Conservation (phyloP, 1,140 invertebrate species). For the Philaenus spumarius region DNA sequence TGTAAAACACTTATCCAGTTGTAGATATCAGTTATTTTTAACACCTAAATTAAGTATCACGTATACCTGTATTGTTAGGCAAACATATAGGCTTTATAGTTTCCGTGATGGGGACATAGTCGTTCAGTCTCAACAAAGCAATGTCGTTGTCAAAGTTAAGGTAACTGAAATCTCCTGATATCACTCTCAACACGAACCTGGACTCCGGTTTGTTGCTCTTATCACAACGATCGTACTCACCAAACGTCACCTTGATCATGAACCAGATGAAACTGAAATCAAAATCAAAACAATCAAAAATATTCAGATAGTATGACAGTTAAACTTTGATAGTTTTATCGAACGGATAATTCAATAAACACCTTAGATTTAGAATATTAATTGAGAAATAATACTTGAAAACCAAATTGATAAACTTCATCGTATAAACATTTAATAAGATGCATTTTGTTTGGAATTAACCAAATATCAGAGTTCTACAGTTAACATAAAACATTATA, state of each 20-base stretch:
- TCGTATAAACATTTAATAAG: too few species aligned
- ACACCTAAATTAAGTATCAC: neutral
- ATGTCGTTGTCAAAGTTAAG: conserved; percentile 82
- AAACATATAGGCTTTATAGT: conserved; percentile 72
- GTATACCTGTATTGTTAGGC: conserved; percentile 53
- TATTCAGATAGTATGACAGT: too few species aligned
- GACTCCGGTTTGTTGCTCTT: conserved; percentile 61
- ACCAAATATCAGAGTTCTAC: too few species aligned
- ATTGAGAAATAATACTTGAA: too few species aligned
- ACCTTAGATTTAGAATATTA: too few species aligned
- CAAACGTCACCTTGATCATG: conserved; percentile 80
- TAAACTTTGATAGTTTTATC: too few species aligned
- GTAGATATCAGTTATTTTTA: neutral
- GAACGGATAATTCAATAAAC: too few species aligned
- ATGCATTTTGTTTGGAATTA: too few species aligned
- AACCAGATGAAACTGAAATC: conserved; percentile 80
- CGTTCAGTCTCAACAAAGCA: conserved; percentile 67
- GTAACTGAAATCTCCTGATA: conserved; percentile 70
- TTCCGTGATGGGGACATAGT: conserved; percentile 63
- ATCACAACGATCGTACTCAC: conserved; percentile 74
- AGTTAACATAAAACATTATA: too few species aligned
- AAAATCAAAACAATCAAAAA: too few species aligned
- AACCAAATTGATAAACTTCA: too few species aligned
- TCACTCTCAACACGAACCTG: conserved; percentile 62
- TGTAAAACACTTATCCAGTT: too few species aligned